These are phyloP conservation scores for Neogobius melanostomus DNA, from an alignment of 2,113 vertebrate genomes.

Conservation along the genomic window DNA sequence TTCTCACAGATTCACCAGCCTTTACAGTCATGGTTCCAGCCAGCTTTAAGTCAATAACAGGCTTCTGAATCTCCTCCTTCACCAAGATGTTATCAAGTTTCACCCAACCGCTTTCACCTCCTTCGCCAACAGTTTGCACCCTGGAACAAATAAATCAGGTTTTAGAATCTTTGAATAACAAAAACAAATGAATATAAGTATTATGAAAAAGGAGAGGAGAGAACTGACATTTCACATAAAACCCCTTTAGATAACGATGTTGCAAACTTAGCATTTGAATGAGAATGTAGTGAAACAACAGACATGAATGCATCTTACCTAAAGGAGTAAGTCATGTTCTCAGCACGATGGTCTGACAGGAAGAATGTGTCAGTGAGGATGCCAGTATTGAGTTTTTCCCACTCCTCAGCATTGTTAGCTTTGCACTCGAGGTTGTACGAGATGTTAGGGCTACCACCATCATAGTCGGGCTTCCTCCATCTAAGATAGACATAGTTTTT, in stretches of 20 bases:
- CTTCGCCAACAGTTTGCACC: constrained; percentile 93
- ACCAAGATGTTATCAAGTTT: constrained; percentile 90
- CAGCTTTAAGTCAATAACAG: constrained; percentile 91
- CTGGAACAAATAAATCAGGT: constrained; percentile 65
- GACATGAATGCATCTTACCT: constrained; percentile 50
- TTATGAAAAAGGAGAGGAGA: background rate
- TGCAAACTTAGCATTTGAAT: background rate
- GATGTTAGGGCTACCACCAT: constrained; percentile 93
- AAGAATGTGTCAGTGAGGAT: constrained; percentile 90
- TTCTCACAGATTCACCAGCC: constrained; percentile 91
- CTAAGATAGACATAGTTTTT: constrained; percentile 91
- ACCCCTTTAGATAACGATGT: no score
- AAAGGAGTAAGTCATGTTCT: constrained; percentile 89
- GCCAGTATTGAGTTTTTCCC: constrained; percentile 87
- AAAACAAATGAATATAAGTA: background rate
- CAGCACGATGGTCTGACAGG: constrained; percentile 87
- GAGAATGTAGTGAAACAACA: background rate
- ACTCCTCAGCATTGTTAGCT: constrained; percentile 86
- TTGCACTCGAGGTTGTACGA: constrained; percentile 92
- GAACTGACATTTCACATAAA: background rate
- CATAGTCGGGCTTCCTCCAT: constrained; percentile 94
- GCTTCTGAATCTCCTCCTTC: constrained; percentile 93
- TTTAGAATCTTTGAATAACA: background rate
- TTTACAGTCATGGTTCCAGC: constrained; percentile 88
- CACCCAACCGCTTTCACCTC: constrained; percentile 95